A percentile compares a stretch with the other conserved stretches of the same genome.
Conservation (phyloP, 2,797 vertebrate species). For the Anguilla obscura region DNA sequence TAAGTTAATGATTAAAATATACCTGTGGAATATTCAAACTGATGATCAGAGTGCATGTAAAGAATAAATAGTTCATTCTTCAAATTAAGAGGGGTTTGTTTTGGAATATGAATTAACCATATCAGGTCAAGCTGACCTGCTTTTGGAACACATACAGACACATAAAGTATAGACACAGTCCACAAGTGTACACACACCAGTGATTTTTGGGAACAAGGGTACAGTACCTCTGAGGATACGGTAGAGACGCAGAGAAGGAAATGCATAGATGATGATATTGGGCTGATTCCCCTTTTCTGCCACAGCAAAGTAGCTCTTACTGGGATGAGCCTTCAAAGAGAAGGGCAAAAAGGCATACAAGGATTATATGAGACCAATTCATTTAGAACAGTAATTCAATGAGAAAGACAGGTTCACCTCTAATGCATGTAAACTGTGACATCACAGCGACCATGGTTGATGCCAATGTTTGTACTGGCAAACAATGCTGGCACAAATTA, state of each 20-base stretch:
- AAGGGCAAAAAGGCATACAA: slow-evolving; percentile 34
- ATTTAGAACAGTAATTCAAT: background rate
- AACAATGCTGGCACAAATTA: too few relatives aligned
- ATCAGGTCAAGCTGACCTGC: too few relatives aligned
- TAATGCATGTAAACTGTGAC: background rate
- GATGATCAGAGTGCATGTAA: too few relatives aligned
- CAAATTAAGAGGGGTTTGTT: too few relatives aligned
- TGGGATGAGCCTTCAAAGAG: slow-evolving; percentile 80
- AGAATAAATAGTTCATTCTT: too few relatives aligned
- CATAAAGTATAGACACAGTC: background rate
- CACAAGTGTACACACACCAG: background rate
- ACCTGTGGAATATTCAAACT: too few relatives aligned
- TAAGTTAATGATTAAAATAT: too few relatives aligned
- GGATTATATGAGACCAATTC: background rate
- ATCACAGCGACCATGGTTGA: background rate
- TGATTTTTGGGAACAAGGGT: background rate
- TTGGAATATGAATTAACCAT: too few relatives aligned
- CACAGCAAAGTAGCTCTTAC: slow-evolving; percentile 76
- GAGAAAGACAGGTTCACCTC: background rate
- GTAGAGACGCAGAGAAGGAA: slow-evolving; percentile 78
- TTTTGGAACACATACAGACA: background rate
- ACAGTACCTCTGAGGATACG: slow-evolving; percentile 82
- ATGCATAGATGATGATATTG: slow-evolving; percentile 84
- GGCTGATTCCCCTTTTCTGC: slow-evolving; percentile 89
- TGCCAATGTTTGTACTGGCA: too few relatives aligned